Evolutionary conservation across 37 sponge, comb jelly and placozoan genomes (phyloP).

Genomic region (Chondrosia reniformis): DNA sequence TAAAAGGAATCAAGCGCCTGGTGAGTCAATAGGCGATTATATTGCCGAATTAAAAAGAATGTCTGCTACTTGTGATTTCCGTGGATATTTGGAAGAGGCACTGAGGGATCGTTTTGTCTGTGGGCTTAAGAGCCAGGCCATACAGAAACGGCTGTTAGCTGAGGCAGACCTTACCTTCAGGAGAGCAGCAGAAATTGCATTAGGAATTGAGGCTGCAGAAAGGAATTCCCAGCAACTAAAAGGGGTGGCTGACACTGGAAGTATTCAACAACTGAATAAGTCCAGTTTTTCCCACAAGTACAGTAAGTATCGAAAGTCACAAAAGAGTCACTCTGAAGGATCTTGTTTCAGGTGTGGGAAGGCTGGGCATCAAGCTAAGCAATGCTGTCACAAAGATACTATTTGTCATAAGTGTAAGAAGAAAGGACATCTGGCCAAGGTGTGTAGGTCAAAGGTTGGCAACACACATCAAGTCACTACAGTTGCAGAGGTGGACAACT

Average conservation of each 20-base stretch:
- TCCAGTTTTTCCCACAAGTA: too few relatives aligned
- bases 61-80: neutral
- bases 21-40: neutral
- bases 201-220: neutral
- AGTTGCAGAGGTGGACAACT: neutral
- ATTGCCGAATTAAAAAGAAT: neutral
- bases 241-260: neutral
- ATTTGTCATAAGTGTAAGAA: conserved; percentile 13
- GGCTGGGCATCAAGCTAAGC: neutral
- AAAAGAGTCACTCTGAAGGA: too few relatives aligned
- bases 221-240: neutral
- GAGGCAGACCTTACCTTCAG: neutral
- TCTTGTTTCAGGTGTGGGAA: conserved; percentile 24
- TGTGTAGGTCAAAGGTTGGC: neutral
- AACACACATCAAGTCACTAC: neutral
- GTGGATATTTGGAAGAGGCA: neutral
- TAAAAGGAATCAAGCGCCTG: neutral
- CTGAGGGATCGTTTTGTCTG: neutral
- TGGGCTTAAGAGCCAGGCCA: neutral
- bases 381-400: neutral
- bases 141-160: neutral
- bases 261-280: too few relatives aligned
- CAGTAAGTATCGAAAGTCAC: too few relatives aligned
- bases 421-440: conserved; percentile 26
- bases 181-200: neutral